These are phyloP conservation scores for Artibeus jamaicensis DNA, from an alignment of 2,797 vertebrate species.

Conservation along the genomic window DNA sequence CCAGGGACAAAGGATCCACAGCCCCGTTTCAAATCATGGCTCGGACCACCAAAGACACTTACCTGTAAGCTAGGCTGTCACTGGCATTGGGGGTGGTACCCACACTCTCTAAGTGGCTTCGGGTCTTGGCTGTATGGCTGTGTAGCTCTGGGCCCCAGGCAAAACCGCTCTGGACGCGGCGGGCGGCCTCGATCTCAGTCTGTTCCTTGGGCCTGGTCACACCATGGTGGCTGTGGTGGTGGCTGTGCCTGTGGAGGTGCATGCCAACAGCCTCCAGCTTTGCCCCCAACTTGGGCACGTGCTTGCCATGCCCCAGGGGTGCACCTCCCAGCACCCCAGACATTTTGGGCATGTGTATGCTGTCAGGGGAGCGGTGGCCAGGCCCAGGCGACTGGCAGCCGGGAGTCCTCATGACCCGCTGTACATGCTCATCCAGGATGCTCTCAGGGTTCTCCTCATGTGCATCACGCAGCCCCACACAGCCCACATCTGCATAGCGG, in stretches of 20 bases:
- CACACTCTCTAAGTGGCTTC: constrained; percentile 89
- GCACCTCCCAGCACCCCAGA: constrained; percentile 76
- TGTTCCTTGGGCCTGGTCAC: constrained; percentile 91
- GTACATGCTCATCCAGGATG: constrained; percentile 97
- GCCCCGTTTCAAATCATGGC: not conserved
- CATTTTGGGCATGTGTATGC: constrained; percentile 83
- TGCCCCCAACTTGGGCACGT: constrained; percentile 83
- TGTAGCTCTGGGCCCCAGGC: constrained; percentile 88
- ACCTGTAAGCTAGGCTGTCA: constrained; percentile 89
- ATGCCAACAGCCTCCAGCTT: constrained; percentile 87
- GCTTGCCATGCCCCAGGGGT: constrained; percentile 86
- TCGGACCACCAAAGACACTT: not conserved
- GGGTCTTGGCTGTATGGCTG: constrained; percentile 89
- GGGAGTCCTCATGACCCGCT: constrained; percentile 97
- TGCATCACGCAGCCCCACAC: constrained; percentile 87
- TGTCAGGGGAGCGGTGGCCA: constrained; percentile 91
- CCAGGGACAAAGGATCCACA: not conserved
- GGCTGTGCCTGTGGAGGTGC: constrained; percentile 91
- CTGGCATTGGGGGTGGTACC: constrained; percentile 77
- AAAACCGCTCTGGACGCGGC: constrained; percentile 84
- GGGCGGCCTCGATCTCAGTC: constrained; percentile 85
- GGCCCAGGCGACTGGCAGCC: constrained; percentile 95
- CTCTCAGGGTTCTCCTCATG: constrained; percentile 98
- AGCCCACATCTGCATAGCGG: constrained; percentile 89
- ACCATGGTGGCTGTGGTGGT: constrained; percentile 88